Evolutionary conservation across 2,113 vertebrate genomes (phyloP), one percentile per base, ranked within the genome.

Genomic region (Lophius piscatorius): DNA sequence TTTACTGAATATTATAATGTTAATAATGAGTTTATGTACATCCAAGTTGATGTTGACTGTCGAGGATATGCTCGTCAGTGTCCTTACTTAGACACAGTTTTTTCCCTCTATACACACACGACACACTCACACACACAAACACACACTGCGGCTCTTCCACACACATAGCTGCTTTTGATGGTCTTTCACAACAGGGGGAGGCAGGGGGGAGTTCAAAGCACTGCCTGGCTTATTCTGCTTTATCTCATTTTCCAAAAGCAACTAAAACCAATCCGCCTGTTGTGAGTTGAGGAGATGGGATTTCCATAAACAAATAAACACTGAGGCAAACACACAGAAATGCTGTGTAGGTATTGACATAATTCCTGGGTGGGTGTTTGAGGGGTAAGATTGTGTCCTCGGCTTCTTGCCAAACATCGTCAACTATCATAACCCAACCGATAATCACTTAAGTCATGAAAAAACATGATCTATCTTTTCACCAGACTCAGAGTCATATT

Each of bases 11-110:
- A 45, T 16, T 21, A 33, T 36, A 33, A 4, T 6, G 9, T 41
- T 66, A 52, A 76, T 24, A 78, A 46, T 78, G 70, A 62, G 70
- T 83, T 63, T 78, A 78, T 82, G 81, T 85, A 70, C 45, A 23
- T 64, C 48, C 42, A 38, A 17, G 24, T 44, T 35, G 45, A 34
- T 16, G 22, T 55, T 60, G 10, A 39, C 38, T 61, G 5, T 58
- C 31, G 18, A 82, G 58, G 50, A 82, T 79, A 82, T 67, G 42
- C 20, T 54, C 16, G 26, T 46, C 34, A 34, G 45, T 70, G 29
- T 55, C 35, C 14, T 49, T 7, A 6, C 54, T 54, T 41, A 38
- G 13, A 73, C 70, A 70, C 31, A 71, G 22, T 16, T 46, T 41
- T 35, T 57, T 12, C 11, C n/a, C 12, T 52, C 3, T 57, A 34